Conservation (phyloP, 2,888 invertebrate species). For the Biston betularia region DNA sequence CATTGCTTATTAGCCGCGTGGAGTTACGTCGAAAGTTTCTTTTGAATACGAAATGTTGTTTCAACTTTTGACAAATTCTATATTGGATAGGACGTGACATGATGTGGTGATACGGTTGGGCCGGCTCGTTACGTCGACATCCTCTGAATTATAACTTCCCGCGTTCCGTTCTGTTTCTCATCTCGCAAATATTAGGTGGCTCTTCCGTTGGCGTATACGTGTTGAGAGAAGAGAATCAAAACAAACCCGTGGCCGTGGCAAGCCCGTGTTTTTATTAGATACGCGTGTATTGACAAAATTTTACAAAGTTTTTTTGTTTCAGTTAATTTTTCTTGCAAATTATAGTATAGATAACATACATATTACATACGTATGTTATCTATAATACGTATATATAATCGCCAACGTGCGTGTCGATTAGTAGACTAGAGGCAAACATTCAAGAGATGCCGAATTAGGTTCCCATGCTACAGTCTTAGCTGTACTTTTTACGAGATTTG, state of each 20-base stretch:
- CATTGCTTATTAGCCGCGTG: slow-evolving; percentile 34
- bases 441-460: no score
- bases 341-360: no score
- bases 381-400: no score
- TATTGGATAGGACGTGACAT: slow-evolving; percentile 53
- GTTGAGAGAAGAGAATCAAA: slow-evolving; percentile 71
- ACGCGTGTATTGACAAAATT: not conserved
- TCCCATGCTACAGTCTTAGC: no score
- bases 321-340: no score
- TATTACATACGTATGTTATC: no score
- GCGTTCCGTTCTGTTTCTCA: slow-evolving; percentile 72
- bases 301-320: not conserved
- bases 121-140: slow-evolving; percentile 52
- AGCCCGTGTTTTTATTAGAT: slow-evolving; percentile 47
- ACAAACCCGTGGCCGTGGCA: slow-evolving; percentile 53
- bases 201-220: slow-evolving; percentile 70
- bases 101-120: slow-evolving; percentile 55
- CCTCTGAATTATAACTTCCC: slow-evolving; percentile 62
- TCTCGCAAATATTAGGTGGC: slow-evolving; percentile 72
- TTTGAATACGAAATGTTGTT: slow-evolving; percentile 42
- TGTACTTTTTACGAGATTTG: no score
- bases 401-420: no score
- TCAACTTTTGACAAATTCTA: slow-evolving; percentile 66
- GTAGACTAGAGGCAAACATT: no score
- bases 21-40: slow-evolving; percentile 35